A percentile compares a stretch with the other conserved stretches of the same genome.
These are phyloP conservation scores for Ceuthmochares aereus DNA, from an alignment of 2,113 vertebrate genomes.

Conservation along the genomic window DNA sequence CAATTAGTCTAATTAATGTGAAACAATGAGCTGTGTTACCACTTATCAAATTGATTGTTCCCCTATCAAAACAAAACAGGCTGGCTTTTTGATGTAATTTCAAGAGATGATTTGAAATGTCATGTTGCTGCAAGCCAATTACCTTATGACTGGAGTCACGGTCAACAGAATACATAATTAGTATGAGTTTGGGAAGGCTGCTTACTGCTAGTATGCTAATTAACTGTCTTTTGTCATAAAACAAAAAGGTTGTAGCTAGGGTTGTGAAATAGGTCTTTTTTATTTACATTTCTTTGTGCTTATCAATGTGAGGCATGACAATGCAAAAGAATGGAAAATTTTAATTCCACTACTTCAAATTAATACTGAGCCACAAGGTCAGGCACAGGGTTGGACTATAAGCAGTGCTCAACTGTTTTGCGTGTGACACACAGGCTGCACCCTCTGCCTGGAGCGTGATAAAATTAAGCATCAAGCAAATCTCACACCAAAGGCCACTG, in stretches of 20 bases:
- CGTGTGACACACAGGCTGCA: accelerated
- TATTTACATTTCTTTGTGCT: slow-evolving; percentile 84
- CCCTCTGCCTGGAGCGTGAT: background rate
- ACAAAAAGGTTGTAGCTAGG: slow-evolving; percentile 80
- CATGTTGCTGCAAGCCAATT: slow-evolving; percentile 93
- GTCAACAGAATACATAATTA: slow-evolving; percentile 92
- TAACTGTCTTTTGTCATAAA: slow-evolving; percentile 88
- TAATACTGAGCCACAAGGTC: slow-evolving; percentile 70
- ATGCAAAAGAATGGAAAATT: slow-evolving; percentile 80
- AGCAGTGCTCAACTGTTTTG: background rate
- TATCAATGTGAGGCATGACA: slow-evolving; percentile 79
- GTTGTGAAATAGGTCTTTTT: slow-evolving; percentile 81
- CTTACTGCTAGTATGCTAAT: slow-evolving; percentile 88
- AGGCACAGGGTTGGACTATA: background rate
- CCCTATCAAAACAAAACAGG: slow-evolving; percentile 90
- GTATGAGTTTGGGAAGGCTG: slow-evolving; percentile 84
- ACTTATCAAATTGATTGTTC: slow-evolving; percentile 97
- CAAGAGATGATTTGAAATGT: slow-evolving; percentile 94
- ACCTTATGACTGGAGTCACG: slow-evolving; percentile 89
- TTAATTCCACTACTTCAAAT: slow-evolving; percentile 74
- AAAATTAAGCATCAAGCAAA: background rate
- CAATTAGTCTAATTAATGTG: slow-evolving; percentile 96
- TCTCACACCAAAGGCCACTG: background rate
- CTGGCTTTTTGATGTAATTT: slow-evolving; percentile 92
- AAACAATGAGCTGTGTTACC: slow-evolving; percentile 93